Base-by-base conservation (phyloP, 2,113 vertebrate species). In the Struthidea cinerea region DNA sequence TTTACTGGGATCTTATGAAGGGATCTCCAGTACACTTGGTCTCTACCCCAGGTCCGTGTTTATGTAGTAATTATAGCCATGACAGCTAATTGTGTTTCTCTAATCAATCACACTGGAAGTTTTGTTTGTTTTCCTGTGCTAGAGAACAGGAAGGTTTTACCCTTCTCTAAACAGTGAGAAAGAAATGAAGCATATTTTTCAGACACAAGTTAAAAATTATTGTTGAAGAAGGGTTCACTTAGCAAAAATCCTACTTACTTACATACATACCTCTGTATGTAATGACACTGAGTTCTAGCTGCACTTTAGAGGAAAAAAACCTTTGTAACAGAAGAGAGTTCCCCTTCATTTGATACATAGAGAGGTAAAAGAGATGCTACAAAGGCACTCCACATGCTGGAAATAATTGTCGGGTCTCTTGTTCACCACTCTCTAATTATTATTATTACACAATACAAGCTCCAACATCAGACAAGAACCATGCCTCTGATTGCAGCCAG, bases 41-140 rank as follows among this genome's bases (percentile, higher is more conserved):
- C 89, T 82, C 67, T 94, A 55, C 73, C 23, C 30, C 32, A 85
- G 86, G 41, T 83, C 91, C 85, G 16, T 97, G 94, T 97, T 97
- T 97, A 95, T 94, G 55, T 93, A 95, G 96, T 96, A 97, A 97
- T 97, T 96, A 96, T 94, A 96, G 89, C 91, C 92, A 69, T 89
- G 96, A 87, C 81, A 91, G 94, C 87, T 96, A 97, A 96, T 93
- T 97, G 95, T 94, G 95, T 90, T 96, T 96, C 95, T 91, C 77
- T 82, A 95, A 97, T 97, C 96, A 92, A 97, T 97, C 96, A 97
- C 70, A 33, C 84, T 93, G 85, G 91, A 97, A 91, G 89, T 83
- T 96, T 94, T 95, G 91, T 97, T 97, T 96, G 96, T 96, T 96
- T 96, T 94, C 59, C 49, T 84, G 42, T 87, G 69, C 76, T 93